These are phyloP conservation scores for Conchocele bisecta DNA, from an alignment of 2,888 invertebrate genomes.

Conservation along the genomic window DNA sequence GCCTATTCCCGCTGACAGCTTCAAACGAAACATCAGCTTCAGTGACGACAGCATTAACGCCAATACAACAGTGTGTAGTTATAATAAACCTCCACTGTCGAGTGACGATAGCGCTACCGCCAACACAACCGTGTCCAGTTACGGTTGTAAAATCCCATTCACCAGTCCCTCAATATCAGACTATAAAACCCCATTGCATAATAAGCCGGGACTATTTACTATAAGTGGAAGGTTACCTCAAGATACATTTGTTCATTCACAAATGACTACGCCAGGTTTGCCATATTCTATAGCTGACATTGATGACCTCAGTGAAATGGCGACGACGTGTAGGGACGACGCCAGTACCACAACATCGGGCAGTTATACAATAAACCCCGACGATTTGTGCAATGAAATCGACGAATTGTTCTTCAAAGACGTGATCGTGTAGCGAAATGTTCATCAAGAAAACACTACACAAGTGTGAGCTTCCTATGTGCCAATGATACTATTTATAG, in stretches of 20 bases:
- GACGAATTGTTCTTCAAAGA: conserved; percentile 80
- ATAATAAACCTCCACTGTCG: conserved; percentile 25
- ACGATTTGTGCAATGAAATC: conserved; percentile 80
- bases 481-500: conserved; percentile 22
- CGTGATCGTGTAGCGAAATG: conserved; percentile 72
- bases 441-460: too few species aligned
- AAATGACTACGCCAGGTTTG: conserved; percentile 64
- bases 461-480: conserved; percentile 25
- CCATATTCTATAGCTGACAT: conserved; percentile 73
- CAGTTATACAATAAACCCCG: conserved; percentile 80
- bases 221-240: conserved; percentile 47
- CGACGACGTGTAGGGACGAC: conserved; percentile 65
- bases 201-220: conserved; percentile 48
- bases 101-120: too few species aligned
- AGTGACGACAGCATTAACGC: conserved; percentile 77
- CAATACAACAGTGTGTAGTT: conserved; percentile 60
- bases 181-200: conserved; percentile 49
- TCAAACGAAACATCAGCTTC: conserved; percentile 74
- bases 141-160: conserved; percentile 23
- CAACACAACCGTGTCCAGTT: conserved; percentile 58
- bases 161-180: conserved; percentile 34
- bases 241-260: conserved; percentile 59
- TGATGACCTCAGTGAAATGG: conserved; percentile 67
- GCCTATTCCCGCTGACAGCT: conserved; percentile 39
- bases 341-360: conserved; percentile 78